A percentile compares a stretch with the other conserved stretches of the same genome.
phyloP scores from a whole-genome alignment of 2,888 invertebrate genomes.

The Metalampra italica region DNA sequence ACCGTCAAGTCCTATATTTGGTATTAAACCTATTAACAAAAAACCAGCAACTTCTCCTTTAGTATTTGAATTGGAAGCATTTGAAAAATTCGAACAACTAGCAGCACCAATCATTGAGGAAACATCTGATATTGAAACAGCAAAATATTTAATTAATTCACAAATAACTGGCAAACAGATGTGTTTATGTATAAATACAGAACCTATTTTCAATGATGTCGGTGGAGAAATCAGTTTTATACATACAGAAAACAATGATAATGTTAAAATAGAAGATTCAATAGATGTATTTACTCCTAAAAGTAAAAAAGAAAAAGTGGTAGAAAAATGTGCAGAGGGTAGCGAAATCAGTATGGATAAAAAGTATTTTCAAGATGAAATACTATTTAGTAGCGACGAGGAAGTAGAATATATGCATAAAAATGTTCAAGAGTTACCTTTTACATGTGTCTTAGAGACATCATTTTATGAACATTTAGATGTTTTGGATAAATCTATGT shows the following conservation, averaged over 20 bases:
- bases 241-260: conserved; percentile 12
- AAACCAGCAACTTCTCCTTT: conserved; percentile 28
- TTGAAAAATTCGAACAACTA: conserved; percentile 59
- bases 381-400: conserved; percentile 67
- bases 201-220: conserved; percentile 17
- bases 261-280: not conserved
- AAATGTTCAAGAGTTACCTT: conserved; percentile 42
- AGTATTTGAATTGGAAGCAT: conserved; percentile 43
- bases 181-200: conserved; percentile 27
- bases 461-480: conserved; percentile 41
- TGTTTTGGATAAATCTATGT: conserved; percentile 52
- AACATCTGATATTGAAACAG: conserved; percentile 30
- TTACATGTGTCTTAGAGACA: conserved; percentile 54
- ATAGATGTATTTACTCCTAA: conserved; percentile 2
- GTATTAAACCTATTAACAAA: conserved; percentile 14
- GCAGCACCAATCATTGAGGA: conserved; percentile 43
- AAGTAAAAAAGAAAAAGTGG: not conserved
- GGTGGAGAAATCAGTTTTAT: conserved; percentile 22
- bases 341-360: conserved; percentile 4
- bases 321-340: not conserved
- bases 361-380: conserved; percentile 44
- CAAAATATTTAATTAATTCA: conserved; percentile 50
- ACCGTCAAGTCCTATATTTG: conserved; percentile 43
- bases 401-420: conserved; percentile 39
- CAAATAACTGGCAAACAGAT: conserved; percentile 47